Base-by-base conservation (phyloP, 1,140 invertebrate genomes). In the Drosophila pseudoobscura region DNA sequence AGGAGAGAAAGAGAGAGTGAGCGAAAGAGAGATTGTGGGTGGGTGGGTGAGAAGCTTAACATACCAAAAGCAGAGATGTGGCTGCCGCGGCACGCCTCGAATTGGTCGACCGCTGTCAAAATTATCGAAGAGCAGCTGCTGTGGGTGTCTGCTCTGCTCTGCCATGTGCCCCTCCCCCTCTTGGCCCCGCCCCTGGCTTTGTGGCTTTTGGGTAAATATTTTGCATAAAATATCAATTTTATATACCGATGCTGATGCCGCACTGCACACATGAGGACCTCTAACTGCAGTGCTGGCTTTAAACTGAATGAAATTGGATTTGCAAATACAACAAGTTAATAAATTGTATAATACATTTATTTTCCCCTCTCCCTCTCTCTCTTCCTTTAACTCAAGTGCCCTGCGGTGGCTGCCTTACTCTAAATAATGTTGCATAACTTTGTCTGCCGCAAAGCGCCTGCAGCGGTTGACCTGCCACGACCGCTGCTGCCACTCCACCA, bases 181-280 rank as follows among this genome's bases (percentile, higher is more conserved):
- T 20, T 20, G 1, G 20, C 20, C 20, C 24, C 31, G 63, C 63
- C 45, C 2, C 13, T 59, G 54, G 65, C 47, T 68, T 35, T 68
- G 63, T 56, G 65, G 65, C 50, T 55, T 69, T 68, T 68, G 55
- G 65, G 61, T 70, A 82, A 85, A 75, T 85, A 78, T 78, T 83
- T 87, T 87, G 79, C 83, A 87, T 89, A 87, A 87, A 87, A 89
- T 89, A 83, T 83, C 75, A 76, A 87, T 79, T 88, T 89, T 57
- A 84, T 63, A 69, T 59, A 71, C 51, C 68, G 72, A 78, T 43
- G 58, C 8, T 2, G 8, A 9, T 29, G 26, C 6, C 31, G 2
- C 8, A 3, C 31, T 75, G 47, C 53, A 58, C 69, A 83, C 76
- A 77, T 78, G 75, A 66, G 78, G 45, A 53, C 17, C 61, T 68